phyloP scores from a whole-genome alignment of 2,797 vertebrate genomes.

The Chloroceryle amazona region DNA sequence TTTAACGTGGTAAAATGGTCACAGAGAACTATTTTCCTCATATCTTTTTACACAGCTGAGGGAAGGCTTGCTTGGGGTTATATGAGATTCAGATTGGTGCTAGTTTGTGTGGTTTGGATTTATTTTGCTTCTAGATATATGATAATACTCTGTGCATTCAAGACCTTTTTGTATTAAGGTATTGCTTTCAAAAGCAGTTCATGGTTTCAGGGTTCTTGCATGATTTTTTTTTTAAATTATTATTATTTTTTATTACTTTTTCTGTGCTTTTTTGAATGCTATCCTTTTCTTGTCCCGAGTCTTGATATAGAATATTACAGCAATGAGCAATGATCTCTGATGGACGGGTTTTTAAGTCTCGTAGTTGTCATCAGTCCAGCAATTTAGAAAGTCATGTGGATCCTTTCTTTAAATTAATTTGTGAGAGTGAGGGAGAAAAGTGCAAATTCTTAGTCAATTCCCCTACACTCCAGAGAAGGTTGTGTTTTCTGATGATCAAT shows the following conservation, averaged over 20 bases:
- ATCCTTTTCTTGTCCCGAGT: background rate
- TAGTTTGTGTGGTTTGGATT: background rate
- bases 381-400: background rate
- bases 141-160: background rate
- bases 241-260: no score
- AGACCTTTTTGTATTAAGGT: background rate
- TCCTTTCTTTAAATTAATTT: background rate
- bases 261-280: background rate
- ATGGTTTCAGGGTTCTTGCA: background rate
- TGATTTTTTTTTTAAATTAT: no score
- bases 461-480: background rate
- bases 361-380: background rate
- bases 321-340: background rate
- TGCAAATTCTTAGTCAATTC: background rate
- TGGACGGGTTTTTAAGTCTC: background rate
- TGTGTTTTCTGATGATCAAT: background rate
- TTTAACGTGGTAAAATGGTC: background rate
- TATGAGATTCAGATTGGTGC: background rate
- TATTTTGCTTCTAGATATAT: background rate
- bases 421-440: background rate
- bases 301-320: background rate
- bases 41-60: background rate
- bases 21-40: background rate
- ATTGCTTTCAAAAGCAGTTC: background rate
- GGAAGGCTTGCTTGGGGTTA: background rate